phyloP scores from a whole-genome alignment of 2,888 invertebrate genomes.

The Bhutanitis thaidina region DNA sequence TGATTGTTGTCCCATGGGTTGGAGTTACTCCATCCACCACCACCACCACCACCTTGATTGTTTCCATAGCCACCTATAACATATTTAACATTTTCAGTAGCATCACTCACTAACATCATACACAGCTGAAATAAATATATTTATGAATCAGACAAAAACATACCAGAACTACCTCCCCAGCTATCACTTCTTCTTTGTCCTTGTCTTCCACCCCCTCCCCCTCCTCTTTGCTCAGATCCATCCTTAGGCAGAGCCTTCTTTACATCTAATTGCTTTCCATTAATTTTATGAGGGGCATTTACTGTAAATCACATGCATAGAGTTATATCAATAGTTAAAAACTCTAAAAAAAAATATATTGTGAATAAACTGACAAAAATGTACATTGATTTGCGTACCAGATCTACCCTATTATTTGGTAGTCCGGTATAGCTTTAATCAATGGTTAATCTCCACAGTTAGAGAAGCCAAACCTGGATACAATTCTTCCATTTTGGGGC shows the following conservation, averaged over 20 bases:
- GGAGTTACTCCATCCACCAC: conserved; percentile 68
- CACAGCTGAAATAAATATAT: too few relatives aligned
- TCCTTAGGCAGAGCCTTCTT: conserved; percentile 96
- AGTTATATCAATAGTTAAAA: not conserved
- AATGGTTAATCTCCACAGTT: conserved; percentile 71
- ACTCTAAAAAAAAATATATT: conserved; percentile 7
- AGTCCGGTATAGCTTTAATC: conserved; percentile 74
- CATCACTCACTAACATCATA: not conserved
- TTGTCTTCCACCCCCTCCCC: conserved; percentile 68
- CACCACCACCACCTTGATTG: conserved; percentile 50
- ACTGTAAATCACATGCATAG: conserved; percentile 62
- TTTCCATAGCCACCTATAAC: conserved; percentile 70
- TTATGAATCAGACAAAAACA: too few relatives aligned
- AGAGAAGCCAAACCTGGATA: conserved; percentile 74
- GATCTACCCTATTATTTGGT: conserved; percentile 42
- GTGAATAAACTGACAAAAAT: conserved; percentile 25
- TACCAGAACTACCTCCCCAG: conserved; percentile 59
- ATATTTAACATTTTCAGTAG: not conserved
- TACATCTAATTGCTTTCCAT: conserved; percentile 93
- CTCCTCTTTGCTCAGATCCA: conserved; percentile 79
- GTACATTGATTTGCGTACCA: conserved; percentile 74
- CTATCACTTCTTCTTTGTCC: conserved; percentile 56
- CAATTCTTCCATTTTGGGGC: conserved; percentile 68
- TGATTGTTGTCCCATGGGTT: conserved; percentile 68
- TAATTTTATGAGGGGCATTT: conserved; percentile 90